Evolutionary conservation across 1,140 invertebrate genomes (phyloP).

Genomic region (Hermatobates lingyangjiaoensis): DNA sequence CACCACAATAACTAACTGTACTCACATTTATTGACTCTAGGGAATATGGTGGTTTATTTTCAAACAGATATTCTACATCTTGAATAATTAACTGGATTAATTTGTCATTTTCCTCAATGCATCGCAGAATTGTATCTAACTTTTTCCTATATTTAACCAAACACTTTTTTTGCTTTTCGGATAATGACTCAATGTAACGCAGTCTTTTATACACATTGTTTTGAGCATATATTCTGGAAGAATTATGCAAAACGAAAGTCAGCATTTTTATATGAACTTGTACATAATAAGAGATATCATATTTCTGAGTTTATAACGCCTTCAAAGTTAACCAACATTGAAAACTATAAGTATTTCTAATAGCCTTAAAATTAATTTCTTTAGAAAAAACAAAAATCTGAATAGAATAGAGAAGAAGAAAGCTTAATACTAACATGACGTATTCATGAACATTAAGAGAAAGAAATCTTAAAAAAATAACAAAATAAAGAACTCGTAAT

Average conservation of each 20-base stretch:
- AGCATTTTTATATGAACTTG: not conserved
- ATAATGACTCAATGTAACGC: slow-evolving; percentile 37
- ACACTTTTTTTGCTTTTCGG: slow-evolving; percentile 51
- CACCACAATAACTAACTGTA: slow-evolving; percentile 4
- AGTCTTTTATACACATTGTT: not conserved
- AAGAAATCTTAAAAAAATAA: no score
- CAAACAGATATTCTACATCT: slow-evolving; percentile 67
- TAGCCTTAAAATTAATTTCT: not conserved
- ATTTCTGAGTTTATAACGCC: not conserved
- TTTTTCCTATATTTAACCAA: slow-evolving; percentile 56
- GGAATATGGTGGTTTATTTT: slow-evolving; percentile 40
- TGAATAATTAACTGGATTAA: slow-evolving; percentile 67
- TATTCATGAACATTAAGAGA: no score
- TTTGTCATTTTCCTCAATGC: slow-evolving; percentile 66
- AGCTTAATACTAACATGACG: no score
- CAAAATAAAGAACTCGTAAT: no score
- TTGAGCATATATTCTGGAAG: not conserved
- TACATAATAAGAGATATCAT: not conserved
- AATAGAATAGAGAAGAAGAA: no score
- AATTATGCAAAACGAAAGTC: not conserved
- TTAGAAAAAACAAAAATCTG: not conserved
- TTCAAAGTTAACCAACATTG: not conserved
- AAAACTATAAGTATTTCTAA: not conserved
- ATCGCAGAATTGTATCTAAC: slow-evolving; percentile 48
- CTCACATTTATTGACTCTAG: slow-evolving; percentile 26